Conservation (phyloP, 2,797 vertebrate species). For the Peromyscus melanophrys region DNA sequence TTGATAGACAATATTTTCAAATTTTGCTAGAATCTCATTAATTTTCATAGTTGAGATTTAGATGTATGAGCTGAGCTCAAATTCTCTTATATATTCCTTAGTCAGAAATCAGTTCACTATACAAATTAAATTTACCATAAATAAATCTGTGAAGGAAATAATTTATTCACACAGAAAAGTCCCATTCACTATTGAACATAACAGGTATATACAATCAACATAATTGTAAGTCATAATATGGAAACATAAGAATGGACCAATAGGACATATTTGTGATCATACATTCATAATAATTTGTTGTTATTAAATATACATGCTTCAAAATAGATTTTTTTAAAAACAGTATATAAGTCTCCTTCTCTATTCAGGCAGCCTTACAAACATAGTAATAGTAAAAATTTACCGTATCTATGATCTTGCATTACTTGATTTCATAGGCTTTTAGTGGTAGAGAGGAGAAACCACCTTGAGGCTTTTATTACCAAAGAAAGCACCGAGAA, state of each 20-base stretch:
- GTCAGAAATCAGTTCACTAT: slow-evolving; percentile 48
- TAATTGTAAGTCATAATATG: slow-evolving; percentile 19
- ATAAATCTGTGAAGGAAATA: slow-evolving; percentile 2
- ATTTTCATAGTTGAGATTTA: slow-evolving; percentile 27
- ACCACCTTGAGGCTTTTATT: slow-evolving; percentile 37
- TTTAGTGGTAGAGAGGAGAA: neutral
- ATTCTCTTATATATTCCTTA: neutral
- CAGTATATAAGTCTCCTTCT: neutral
- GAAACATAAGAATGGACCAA: neutral
- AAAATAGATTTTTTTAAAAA: slow-evolving; percentile 60
- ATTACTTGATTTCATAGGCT: slow-evolving; percentile 20
- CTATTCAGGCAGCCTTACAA: neutral
- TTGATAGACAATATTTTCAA: neutral
- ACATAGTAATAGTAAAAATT: neutral
- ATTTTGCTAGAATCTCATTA: slow-evolving; percentile 51
- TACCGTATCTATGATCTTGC: neutral
- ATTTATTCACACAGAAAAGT: slow-evolving; percentile 33
- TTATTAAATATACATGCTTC: neutral
- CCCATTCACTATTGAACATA: slow-evolving; percentile 41
- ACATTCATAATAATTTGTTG: slow-evolving; percentile 31
- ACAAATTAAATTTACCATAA: slow-evolving; percentile 40
- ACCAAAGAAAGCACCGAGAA: slow-evolving; percentile 13
- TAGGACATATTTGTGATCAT: neutral
- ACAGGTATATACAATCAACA: neutral
- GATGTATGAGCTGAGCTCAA: neutral